Conservation (phyloP, 2,888 invertebrate species). For the Drosophila setosimentum region DNA sequence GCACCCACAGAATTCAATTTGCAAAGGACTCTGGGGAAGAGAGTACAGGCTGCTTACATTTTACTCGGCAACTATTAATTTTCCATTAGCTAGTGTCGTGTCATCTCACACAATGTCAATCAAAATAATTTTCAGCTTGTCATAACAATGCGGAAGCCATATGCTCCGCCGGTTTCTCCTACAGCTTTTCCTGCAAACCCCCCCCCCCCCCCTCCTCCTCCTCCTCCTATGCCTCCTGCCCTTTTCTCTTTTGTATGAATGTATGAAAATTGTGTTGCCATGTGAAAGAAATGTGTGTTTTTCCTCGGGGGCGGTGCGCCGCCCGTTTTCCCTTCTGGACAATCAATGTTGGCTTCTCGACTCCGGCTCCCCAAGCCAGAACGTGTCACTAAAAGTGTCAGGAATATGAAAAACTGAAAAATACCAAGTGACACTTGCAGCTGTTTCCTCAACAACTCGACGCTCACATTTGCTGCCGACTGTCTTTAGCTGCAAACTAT, state of each 20-base stretch:
- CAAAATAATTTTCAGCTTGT: constrained; percentile 60
- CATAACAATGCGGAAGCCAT: constrained; percentile 53
- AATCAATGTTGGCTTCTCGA: constrained; percentile 28
- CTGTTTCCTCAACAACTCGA: constrained; percentile 47
- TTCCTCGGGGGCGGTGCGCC: background rate
- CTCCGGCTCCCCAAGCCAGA: background rate
- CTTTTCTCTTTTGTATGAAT: constrained; percentile 29
- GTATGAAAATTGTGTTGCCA: constrained; percentile 49
- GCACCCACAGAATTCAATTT: constrained; percentile 3
- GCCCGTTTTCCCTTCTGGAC: constrained; percentile 19
- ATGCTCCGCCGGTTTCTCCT: constrained; percentile 2
- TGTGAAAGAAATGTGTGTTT: constrained; percentile 43
- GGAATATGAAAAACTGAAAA: constrained; percentile 45
- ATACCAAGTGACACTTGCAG: constrained; percentile 66
- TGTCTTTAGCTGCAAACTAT: constrained; percentile 23
- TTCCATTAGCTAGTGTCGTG: constrained; percentile 51
- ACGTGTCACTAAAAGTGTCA: constrained; percentile 66
- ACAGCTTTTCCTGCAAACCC: background rate
- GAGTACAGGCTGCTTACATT: constrained; percentile 11
- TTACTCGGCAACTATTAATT: constrained; percentile 59
- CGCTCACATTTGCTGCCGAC: constrained; percentile 18
- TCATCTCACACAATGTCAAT: constrained; percentile 53
- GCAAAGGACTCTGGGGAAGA: background rate
- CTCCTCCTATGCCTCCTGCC: background rate
- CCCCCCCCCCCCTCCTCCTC: background rate